phyloP scores from a whole-genome alignment of 2,113 vertebrate species.

The Aviceda subcristata region DNA sequence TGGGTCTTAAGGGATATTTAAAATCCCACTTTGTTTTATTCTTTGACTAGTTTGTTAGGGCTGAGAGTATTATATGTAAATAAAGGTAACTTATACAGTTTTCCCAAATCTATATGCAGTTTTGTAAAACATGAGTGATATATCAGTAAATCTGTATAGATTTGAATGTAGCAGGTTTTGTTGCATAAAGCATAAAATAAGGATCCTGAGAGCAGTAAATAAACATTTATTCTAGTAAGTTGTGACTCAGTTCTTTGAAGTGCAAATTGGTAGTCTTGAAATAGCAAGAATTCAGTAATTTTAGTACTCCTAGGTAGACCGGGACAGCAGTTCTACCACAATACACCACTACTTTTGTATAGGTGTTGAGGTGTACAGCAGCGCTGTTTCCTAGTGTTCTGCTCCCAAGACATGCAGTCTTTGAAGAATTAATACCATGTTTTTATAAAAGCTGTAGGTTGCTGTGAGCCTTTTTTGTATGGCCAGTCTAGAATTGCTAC shows the following conservation, averaged over 20 bases:
- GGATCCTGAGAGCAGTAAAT: conserved; percentile 67
- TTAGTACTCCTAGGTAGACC: background rate
- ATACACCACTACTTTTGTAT: background rate
- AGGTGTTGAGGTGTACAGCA: background rate
- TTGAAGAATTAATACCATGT: background rate
- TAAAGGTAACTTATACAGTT: conserved; percentile 68
- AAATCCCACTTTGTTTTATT: conserved; percentile 56
- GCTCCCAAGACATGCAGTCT: background rate
- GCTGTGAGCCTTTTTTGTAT: background rate
- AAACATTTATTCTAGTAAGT: conserved; percentile 75
- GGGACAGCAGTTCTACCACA: background rate
- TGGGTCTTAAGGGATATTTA: conserved; percentile 67
- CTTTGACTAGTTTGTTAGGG: conserved; percentile 62
- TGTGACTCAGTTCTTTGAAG: conserved; percentile 42
- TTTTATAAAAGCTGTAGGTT: background rate
- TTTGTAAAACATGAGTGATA: conserved; percentile 58
- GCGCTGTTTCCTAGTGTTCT: background rate
- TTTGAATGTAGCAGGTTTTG: conserved; percentile 72
- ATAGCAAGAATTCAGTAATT: background rate
- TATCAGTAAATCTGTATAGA: conserved; percentile 69
- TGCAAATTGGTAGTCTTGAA: background rate
- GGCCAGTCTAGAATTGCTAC: background rate
- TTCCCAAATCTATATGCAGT: conserved; percentile 61
- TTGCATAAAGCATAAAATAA: conserved; percentile 64
- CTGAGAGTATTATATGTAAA: conserved; percentile 64